Evolutionary conservation across 2,797 vertebrate genomes (phyloP).

Genomic region (Syncerus caffer): DNA sequence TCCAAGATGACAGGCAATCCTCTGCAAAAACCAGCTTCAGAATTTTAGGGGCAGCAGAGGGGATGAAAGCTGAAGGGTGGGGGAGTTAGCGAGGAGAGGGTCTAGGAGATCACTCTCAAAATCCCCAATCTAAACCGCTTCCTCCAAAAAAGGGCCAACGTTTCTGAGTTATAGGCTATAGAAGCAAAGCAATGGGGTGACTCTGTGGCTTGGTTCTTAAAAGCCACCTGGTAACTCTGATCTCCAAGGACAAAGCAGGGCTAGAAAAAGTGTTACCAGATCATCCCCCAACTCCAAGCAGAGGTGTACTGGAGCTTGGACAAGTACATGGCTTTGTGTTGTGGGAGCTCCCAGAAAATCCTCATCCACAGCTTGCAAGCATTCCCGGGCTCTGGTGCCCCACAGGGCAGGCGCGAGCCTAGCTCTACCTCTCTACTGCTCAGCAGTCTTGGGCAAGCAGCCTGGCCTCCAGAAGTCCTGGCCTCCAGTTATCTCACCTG

Average conservation of each 20-base stretch:
- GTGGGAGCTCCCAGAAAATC: not conserved
- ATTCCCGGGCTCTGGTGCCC: not conserved
- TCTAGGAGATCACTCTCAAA: not conserved
- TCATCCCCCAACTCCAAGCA: not conserved
- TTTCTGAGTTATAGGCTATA: not conserved
- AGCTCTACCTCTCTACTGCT: not conserved
- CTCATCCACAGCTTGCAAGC: not conserved
- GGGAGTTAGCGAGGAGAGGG: not conserved
- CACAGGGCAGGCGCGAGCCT: not conserved
- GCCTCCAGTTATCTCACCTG: not conserved
- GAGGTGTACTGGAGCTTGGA: not conserved
- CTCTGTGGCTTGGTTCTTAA: not conserved
- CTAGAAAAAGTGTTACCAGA: not conserved
- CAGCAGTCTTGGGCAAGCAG: not conserved
- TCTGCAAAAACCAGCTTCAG: constrained; percentile 3
- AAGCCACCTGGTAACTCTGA: not conserved
- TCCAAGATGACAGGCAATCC: not conserved
- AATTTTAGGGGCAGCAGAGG: not conserved
- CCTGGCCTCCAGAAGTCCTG: not conserved
- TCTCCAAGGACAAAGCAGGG: not conserved
- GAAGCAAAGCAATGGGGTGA: not conserved
- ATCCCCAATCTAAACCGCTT: not conserved
- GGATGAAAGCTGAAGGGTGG: not conserved
- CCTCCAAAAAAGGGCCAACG: not conserved
- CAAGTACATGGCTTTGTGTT: not conserved